Evolutionary conservation across 2,113 vertebrate genomes (phyloP).

Genomic region (Ursus arctos): DNA sequence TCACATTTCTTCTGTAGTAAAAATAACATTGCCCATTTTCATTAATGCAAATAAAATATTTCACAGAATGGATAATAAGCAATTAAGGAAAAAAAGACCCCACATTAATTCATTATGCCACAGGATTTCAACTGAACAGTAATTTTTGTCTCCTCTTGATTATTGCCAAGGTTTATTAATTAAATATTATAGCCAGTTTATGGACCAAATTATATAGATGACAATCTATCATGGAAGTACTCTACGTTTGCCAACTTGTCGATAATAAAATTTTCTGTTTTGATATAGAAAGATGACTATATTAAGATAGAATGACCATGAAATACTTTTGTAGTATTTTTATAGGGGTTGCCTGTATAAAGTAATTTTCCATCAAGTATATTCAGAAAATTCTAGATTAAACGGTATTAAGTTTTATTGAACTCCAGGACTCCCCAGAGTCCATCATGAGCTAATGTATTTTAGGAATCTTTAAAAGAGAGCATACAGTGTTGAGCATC

Average conservation of each 20-base stretch:
- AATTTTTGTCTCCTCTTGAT: constrained; percentile 53
- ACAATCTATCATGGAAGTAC: neutral
- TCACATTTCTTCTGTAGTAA: neutral
- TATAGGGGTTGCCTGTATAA: neutral
- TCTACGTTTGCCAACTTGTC: neutral
- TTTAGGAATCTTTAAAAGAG: constrained; percentile 49
- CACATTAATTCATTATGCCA: neutral
- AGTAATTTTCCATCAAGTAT: neutral
- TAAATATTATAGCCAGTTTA: constrained; percentile 52
- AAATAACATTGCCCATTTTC: constrained; percentile 15
- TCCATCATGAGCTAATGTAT: neutral
- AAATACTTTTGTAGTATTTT: neutral
- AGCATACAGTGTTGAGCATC: neutral
- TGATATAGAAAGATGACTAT: constrained; percentile 5
- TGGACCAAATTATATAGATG: constrained; percentile 48
- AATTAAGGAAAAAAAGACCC: neutral
- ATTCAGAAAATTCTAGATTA: constrained; percentile 52
- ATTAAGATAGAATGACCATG: neutral
- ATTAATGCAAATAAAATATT: constrained; percentile 55
- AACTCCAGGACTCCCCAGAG: neutral
- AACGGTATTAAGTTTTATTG: neutral
- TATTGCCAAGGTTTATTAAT: constrained; percentile 61
- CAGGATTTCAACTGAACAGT: constrained; percentile 32
- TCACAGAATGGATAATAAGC: neutral
- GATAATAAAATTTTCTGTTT: constrained; percentile 41